Evolutionary conservation across 2,888 invertebrate genomes (phyloP).

Genomic region (Agrilus biguttatus): DNA sequence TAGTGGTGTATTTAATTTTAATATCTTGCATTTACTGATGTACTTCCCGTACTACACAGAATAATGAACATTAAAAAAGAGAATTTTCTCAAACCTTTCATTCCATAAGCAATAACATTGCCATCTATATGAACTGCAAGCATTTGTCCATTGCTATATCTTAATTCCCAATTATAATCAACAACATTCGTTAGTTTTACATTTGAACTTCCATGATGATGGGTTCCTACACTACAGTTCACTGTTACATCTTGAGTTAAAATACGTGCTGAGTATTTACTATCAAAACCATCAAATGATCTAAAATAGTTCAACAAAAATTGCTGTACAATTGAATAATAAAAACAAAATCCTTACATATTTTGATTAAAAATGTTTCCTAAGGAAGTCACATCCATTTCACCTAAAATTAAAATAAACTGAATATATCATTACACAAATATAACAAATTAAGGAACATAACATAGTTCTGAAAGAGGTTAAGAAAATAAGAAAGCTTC

Average conservation of each 20-base stretch:
- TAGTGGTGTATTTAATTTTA: too few relatives aligned
- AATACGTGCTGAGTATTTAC: constrained; percentile 25
- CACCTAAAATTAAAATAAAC: too few relatives aligned
- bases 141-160: constrained; percentile 74
- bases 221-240: constrained; percentile 54
- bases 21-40: too few relatives aligned
- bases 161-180: constrained; percentile 86
- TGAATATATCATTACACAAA: too few relatives aligned
- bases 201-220: constrained; percentile 74
- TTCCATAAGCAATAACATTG: constrained; percentile 77
- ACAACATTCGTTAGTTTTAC: constrained; percentile 82
- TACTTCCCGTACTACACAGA: background rate
- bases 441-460: too few relatives aligned
- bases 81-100: constrained; percentile 53
- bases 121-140: constrained; percentile 78
- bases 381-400: too few relatives aligned
- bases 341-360: too few relatives aligned
- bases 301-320: constrained; percentile 13
- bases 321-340: background rate
- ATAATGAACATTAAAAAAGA: background rate
- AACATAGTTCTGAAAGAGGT: too few relatives aligned
- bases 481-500: too few relatives aligned
- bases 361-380: too few relatives aligned
- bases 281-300: constrained; percentile 24
- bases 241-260: constrained; percentile 49